These are phyloP conservation scores for Folsomia candida DNA, from an alignment of 2,888 invertebrate species.

Conservation along the genomic window DNA sequence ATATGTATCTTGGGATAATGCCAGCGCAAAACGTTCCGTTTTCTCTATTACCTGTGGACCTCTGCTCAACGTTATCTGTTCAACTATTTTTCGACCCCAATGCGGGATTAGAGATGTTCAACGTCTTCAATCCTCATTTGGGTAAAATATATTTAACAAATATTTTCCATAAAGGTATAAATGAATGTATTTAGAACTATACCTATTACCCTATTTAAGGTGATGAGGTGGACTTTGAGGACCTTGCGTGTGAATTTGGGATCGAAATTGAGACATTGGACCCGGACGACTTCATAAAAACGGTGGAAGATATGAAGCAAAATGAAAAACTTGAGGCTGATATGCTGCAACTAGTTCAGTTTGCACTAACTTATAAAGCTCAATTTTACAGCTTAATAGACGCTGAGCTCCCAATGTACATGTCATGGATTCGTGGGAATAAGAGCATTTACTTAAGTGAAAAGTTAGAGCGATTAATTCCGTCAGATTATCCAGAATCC, in stretches of 20 bases:
- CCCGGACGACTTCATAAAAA: neutral
- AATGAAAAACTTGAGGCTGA: no score
- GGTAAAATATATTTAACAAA: no score
- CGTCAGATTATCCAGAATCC: neutral
- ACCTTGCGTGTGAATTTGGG: no score
- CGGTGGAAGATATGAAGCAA: neutral
- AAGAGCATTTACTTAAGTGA: neutral
- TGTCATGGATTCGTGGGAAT: neutral
- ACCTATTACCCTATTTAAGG: no score
- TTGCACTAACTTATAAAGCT: neutral
- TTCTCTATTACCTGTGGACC: neutral
- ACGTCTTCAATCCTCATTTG: conserved; percentile 10
- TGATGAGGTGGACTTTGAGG: no score
- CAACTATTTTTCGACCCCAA: conserved; percentile 15
- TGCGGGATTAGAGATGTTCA: conserved; percentile 10
- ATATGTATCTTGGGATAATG: conserved; percentile 11
- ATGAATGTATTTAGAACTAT: no score
- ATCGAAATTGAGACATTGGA: neutral
- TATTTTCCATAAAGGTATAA: no score
- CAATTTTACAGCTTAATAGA: neutral
- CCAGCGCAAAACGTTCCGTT: neutral
- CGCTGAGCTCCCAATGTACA: neutral
- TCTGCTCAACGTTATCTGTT: conserved; percentile 14
- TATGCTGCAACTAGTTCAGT: neutral
- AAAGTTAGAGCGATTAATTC: neutral